Conservation (phyloP, 2,888 invertebrate genomes). For the Asteroscopus sphinx region DNA sequence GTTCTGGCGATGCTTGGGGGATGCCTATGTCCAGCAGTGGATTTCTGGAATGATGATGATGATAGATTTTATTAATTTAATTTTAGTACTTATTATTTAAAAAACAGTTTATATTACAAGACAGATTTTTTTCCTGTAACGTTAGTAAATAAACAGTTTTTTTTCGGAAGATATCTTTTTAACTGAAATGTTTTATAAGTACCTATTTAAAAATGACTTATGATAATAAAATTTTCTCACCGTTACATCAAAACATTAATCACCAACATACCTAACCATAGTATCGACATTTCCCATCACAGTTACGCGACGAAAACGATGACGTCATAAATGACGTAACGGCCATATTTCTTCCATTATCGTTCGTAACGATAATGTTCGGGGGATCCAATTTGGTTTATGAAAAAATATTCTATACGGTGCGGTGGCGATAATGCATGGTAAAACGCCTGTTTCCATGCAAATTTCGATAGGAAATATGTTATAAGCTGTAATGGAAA, state of each 20-base stretch:
- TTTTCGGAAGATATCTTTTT: too few relatives aligned
- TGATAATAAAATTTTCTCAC: too few relatives aligned
- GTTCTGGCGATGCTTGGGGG: too few relatives aligned
- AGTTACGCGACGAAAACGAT: constrained; percentile 27
- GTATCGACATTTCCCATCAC: constrained; percentile 17
- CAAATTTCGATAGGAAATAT: constrained; percentile 24
- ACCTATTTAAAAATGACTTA: too few relatives aligned
- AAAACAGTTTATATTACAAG: too few relatives aligned
- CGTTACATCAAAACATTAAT: constrained; percentile 6
- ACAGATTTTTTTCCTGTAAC: too few relatives aligned
- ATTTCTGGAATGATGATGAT: too few relatives aligned
- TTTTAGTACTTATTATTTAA: too few relatives aligned
- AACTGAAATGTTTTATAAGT: too few relatives aligned
- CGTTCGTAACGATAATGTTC: constrained; percentile 48
- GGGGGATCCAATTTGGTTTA: constrained; percentile 46
- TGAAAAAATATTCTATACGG: constrained; percentile 34
- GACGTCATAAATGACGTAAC: constrained; percentile 51
- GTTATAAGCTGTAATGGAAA: constrained; percentile 3
- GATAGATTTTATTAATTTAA: too few relatives aligned
- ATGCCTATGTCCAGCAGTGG: too few relatives aligned
- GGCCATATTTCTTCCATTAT: constrained; percentile 51
- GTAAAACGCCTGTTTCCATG: constrained; percentile 25
- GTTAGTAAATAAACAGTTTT: too few relatives aligned
- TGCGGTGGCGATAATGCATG: constrained; percentile 12
- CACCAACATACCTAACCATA: not conserved